Evolutionary conservation across 2,113 vertebrate genomes (phyloP).

Genomic region (Vulpes lagopus): DNA sequence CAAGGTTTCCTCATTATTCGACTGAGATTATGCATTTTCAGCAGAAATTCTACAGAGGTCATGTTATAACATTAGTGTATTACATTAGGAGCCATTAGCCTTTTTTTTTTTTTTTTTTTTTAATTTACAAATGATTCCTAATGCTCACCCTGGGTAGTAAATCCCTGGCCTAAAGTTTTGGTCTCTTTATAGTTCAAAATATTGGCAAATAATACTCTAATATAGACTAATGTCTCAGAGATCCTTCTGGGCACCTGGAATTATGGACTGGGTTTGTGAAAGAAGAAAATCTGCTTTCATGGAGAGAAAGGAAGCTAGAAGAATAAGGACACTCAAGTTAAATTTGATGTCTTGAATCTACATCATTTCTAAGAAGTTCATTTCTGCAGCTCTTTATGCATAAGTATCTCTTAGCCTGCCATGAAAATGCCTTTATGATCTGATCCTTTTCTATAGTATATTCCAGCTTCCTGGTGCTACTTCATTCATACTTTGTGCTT

Average conservation of each 20-base stretch:
- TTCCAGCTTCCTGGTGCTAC: background rate
- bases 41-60: background rate
- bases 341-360: background rate
- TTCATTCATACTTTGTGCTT: background rate
- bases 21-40: background rate
- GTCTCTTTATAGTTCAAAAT: slow-evolving; percentile 27
- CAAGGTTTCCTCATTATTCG: background rate
- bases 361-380: background rate
- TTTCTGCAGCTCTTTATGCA: background rate
- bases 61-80: background rate
- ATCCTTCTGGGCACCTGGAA: background rate
- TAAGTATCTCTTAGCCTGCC: background rate
- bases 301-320: background rate
- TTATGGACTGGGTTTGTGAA: background rate
- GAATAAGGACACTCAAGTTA: slow-evolving; percentile 33
- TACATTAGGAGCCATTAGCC: background rate
- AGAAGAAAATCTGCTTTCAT: slow-evolving; percentile 27
- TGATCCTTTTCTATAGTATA: no score
- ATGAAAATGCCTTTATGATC: background rate
- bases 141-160: background rate
- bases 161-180: background rate
- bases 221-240: background rate
- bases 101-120: slow-evolving; percentile 12
- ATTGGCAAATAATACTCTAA: background rate
- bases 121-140: background rate